phyloP scores from a whole-genome alignment of 2,888 invertebrate species.

The Rotaria magnacalcarata region DNA sequence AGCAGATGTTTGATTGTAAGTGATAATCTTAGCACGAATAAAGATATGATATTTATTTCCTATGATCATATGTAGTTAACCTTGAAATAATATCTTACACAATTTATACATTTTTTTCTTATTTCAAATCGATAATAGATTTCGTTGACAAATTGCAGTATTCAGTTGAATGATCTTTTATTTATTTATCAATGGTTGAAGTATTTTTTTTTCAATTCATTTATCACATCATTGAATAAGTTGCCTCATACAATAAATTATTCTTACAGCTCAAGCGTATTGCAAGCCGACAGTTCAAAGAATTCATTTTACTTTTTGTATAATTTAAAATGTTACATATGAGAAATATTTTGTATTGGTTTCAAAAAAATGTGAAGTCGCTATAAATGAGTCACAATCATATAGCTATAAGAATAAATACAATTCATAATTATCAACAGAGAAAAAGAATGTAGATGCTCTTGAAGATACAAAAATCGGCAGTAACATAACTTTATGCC shows the following conservation, averaged over 20 bases:
- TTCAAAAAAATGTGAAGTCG: too few relatives aligned
- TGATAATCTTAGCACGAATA: not conserved
- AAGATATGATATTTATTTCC: not conserved
- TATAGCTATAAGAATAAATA: too few relatives aligned
- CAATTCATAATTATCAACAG: too few relatives aligned
- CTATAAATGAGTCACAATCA: too few relatives aligned
- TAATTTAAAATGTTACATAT: too few relatives aligned
- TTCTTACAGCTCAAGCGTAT: not conserved
- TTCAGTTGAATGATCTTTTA: not conserved
- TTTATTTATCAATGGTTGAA: not conserved
- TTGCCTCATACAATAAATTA: not conserved
- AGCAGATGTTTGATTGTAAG: not conserved
- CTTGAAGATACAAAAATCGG: too few relatives aligned
- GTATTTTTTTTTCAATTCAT: not conserved
- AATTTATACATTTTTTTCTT: not conserved
- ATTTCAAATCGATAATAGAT: not conserved
- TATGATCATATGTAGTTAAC: not conserved
- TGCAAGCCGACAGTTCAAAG: not conserved
- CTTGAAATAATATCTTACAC: not conserved
- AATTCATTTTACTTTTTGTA: not conserved
- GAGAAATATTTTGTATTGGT: too few relatives aligned
- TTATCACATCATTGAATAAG: not conserved
- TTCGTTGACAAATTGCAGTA: not conserved
- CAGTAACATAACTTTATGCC: too few relatives aligned
- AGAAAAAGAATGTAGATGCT: too few relatives aligned